phyloP scores from a whole-genome alignment of 2,113 vertebrate species.

The Bostrychus sinensis region DNA sequence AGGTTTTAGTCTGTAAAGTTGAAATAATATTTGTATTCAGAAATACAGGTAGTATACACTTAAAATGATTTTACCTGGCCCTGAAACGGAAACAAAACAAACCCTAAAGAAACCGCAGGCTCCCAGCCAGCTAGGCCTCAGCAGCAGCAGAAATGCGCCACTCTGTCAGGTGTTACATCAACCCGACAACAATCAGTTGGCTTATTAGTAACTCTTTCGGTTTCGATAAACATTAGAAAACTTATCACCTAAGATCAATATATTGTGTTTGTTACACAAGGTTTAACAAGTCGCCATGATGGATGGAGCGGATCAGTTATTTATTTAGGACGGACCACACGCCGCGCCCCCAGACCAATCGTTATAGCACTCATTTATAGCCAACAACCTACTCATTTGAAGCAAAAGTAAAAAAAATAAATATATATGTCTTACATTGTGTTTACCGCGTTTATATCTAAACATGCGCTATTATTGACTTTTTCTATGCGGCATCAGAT shows the following conservation, averaged over 20 bases:
- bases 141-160: conserved; percentile 52
- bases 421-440: neutral
- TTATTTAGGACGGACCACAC: conserved; percentile 5
- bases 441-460: neutral
- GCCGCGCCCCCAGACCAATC: conserved; percentile 10
- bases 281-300: conserved; percentile 17
- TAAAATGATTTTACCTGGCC: neutral
- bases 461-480: neutral
- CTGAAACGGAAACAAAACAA: neutral
- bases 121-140: conserved; percentile 43
- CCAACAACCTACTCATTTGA: neutral
- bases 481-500: neutral
- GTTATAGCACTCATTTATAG: too few species aligned
- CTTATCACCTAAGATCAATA: neutral
- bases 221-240: rapidly evolving
- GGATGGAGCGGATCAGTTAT: neutral
- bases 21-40: too few species aligned
- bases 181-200: neutral
- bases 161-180: conserved; percentile 6
- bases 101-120: conserved; percentile 25
- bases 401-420: too few species aligned
- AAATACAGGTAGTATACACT: too few species aligned
- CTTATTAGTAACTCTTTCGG: neutral
- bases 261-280: neutral
- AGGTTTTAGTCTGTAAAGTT: too few species aligned